A percentile compares a stretch with the other conserved stretches of the same genome.
These are phyloP conservation scores for Hyposmocoma kahamanoa DNA, from an alignment of 1,140 invertebrate species.

Conservation along the genomic window DNA sequence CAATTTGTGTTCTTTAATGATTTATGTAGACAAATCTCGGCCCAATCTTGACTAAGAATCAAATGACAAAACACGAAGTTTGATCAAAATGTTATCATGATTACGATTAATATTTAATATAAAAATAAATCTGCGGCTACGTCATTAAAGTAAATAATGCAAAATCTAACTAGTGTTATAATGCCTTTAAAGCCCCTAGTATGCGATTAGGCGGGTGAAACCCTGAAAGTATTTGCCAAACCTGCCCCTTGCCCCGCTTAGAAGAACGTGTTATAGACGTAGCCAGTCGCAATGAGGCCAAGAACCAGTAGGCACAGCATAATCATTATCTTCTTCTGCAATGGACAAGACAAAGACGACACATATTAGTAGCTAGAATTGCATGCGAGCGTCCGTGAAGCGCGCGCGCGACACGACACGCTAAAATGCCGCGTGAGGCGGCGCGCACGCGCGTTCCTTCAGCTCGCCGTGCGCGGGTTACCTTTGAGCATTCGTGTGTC, in stretches of 20 bases:
- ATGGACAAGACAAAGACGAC: conserved; percentile 74
- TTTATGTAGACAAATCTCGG: too few species aligned
- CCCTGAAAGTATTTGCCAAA: conserved; percentile 47
- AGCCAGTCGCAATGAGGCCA: conserved; percentile 81
- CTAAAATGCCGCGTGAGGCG: not conserved
- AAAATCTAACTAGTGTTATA: conserved; percentile 41
- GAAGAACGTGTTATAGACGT: conserved; percentile 76
- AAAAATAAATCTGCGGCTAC: conserved; percentile 27
- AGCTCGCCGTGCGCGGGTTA: conserved; percentile 23
- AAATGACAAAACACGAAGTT: too few species aligned
- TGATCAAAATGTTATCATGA: too few species aligned
- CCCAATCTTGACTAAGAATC: too few species aligned
- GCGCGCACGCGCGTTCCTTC: not conserved
- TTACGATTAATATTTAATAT: too few species aligned
- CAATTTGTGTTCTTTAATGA: too few species aligned
- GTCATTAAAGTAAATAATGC: conserved; percentile 26
- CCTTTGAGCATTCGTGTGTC: conserved; percentile 51
- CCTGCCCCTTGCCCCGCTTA: conserved; percentile 58
- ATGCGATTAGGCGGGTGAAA: conserved; percentile 54
- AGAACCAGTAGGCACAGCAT: conserved; percentile 91
- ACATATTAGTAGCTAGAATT: conserved; percentile 58
- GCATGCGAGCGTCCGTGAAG: conserved; percentile 26
- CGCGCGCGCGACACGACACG: not conserved
- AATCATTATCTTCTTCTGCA: conserved; percentile 98
- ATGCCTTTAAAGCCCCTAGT: too few species aligned